These are phyloP conservation scores for Tyria jacobaeae DNA, from an alignment of 2,888 invertebrate species.

Conservation along the genomic window DNA sequence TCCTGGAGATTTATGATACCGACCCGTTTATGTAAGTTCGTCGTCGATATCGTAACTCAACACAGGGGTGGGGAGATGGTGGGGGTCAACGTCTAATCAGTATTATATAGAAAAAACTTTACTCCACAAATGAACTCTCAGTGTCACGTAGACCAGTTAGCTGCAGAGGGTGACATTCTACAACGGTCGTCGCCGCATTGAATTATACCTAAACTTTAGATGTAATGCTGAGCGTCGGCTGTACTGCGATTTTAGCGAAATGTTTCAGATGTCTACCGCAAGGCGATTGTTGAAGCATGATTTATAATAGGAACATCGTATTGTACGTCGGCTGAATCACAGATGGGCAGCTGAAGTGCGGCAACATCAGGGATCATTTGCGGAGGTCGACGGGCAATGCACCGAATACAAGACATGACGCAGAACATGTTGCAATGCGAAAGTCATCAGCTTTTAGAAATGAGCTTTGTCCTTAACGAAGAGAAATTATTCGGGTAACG, in stretches of 20 bases:
- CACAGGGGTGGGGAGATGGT: neutral
- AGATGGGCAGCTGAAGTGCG: conserved; percentile 20
- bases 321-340: conserved; percentile 37
- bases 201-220: conserved; percentile 26
- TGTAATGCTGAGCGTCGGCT: conserved; percentile 46
- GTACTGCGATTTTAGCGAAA: conserved; percentile 42
- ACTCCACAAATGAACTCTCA: neutral
- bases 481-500: neutral
- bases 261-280: conserved; percentile 22
- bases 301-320: conserved; percentile 28
- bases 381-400: neutral
- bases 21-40: conserved; percentile 64
- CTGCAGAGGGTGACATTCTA: conserved; percentile 16
- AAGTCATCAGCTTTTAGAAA: conserved; percentile 8
- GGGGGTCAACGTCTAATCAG: neutral
- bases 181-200: neutral
- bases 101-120: neutral
- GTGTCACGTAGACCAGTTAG: conserved; percentile 16
- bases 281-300: conserved; percentile 41
- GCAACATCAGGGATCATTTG: neutral
- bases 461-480: neutral
- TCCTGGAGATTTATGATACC: conserved; percentile 34
- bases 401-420: neutral
- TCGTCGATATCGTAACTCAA: conserved; percentile 25
- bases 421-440: conserved; percentile 13